A percentile compares a stretch with the other conserved stretches of the same genome.
phyloP scores from a whole-genome alignment of 2,113 vertebrate species.

The Antidorcas marsupialis region DNA sequence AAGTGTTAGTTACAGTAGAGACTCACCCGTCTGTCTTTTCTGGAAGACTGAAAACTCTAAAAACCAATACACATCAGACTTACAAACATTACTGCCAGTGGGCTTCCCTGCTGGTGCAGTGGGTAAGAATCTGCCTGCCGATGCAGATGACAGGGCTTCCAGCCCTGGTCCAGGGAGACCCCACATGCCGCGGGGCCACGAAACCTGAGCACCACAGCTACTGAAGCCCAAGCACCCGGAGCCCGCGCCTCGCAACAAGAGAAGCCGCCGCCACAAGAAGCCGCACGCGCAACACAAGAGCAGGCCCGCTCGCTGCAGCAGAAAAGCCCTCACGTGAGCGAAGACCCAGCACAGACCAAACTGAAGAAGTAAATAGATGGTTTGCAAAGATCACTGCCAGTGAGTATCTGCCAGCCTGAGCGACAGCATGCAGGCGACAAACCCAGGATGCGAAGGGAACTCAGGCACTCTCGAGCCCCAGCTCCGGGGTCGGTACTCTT shows the following conservation, averaged over 20 bases:
- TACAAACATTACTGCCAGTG: background rate
- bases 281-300: rapidly evolving
- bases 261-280: background rate
- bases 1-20: background rate
- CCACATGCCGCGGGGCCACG: background rate
- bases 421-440: background rate
- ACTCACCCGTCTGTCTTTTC: background rate
- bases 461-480: background rate
- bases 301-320: background rate
- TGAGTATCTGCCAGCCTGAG: background rate
- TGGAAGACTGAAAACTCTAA: background rate
- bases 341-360: background rate
- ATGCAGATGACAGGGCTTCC: background rate
- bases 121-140: background rate
- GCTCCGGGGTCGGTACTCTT: background rate
- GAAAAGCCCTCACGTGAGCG: background rate
- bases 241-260: background rate
- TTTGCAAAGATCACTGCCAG: background rate
- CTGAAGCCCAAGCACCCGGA: background rate
- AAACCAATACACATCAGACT: background rate
- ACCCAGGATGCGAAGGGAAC: background rate
- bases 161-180: background rate
- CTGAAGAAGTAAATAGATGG: rapidly evolving
- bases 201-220: background rate
- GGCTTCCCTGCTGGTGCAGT: background rate